A percentile compares a stretch with the other conserved stretches of the same genome.
phyloP scores from a whole-genome alignment of 1,140 invertebrate species.

The Drosophila micromelanica region DNA sequence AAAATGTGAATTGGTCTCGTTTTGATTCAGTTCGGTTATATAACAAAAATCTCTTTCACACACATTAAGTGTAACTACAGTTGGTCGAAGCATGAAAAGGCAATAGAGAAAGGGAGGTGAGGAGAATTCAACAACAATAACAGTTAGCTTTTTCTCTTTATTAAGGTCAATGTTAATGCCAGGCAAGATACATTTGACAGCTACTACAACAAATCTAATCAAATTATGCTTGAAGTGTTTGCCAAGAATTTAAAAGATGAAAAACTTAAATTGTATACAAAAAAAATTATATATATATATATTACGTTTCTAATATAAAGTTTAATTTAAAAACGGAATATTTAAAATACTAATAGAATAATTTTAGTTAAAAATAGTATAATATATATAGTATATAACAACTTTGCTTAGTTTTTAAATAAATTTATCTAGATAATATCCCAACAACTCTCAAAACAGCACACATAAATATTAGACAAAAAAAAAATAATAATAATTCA shows the following conservation, averaged over 20 bases:
- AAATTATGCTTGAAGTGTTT: background rate
- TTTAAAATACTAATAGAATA: background rate
- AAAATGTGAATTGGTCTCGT: constrained; percentile 47
- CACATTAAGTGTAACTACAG: constrained; percentile 53
- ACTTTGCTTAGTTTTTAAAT: constrained; percentile 5
- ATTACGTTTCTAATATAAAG: no score
- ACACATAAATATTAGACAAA: constrained; percentile 28
- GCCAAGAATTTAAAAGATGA: background rate
- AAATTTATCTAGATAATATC: constrained; percentile 12
- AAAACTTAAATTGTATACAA: no score
- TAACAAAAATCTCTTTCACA: constrained; percentile 54
- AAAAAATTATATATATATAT: no score
- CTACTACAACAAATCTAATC: background rate
- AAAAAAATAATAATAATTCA: background rate
- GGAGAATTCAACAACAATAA: constrained; percentile 29
- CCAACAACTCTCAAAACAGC: background rate
- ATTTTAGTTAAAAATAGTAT: background rate
- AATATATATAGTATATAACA: no score
- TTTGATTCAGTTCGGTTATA: constrained; percentile 50
- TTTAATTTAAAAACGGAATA: no score
- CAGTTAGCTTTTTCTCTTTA: constrained; percentile 57
- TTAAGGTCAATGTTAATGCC: constrained; percentile 81
- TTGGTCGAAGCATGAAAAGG: constrained; percentile 26
- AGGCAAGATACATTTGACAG: constrained; percentile 17
- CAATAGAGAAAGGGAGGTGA: constrained; percentile 22